Evolutionary conservation across 2,113 vertebrate genomes (phyloP).

Genomic region (Lophotis ruficrista): DNA sequence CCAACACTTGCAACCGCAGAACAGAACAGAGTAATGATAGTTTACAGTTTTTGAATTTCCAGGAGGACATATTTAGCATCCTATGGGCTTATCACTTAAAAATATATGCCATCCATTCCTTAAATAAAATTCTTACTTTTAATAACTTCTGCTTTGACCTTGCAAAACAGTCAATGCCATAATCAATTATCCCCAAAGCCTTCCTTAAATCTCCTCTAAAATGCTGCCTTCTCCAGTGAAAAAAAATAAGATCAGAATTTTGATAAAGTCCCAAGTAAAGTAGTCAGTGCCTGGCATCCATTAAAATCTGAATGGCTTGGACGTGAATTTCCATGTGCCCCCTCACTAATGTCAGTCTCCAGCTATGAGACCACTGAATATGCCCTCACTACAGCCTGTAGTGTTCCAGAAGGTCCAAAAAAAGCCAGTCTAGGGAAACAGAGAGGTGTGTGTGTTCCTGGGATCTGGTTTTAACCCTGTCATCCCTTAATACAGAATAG

Average conservation of each 20-base stretch:
- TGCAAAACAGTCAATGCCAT: background rate
- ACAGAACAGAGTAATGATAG: slow-evolving; percentile 28
- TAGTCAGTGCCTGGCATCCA: background rate
- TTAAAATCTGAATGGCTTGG: background rate
- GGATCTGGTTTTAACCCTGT: background rate
- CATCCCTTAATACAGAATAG: background rate
- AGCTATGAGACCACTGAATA: background rate
- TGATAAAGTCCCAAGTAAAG: background rate
- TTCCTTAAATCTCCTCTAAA: background rate
- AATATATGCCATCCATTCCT: slow-evolving; percentile 35
- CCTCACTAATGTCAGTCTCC: background rate
- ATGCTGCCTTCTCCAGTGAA: background rate
- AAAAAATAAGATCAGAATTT: background rate
- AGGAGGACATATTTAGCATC: slow-evolving; percentile 52
- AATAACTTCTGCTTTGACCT: slow-evolving; percentile 54
- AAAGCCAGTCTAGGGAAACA: background rate
- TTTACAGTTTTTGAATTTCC: slow-evolving; percentile 57
- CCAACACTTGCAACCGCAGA: background rate
- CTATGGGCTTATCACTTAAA: slow-evolving; percentile 48
- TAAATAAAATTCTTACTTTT: slow-evolving; percentile 49
- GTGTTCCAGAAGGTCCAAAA: background rate
- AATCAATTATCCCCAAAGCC: background rate
- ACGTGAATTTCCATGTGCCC: background rate
- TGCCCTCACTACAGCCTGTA: background rate
- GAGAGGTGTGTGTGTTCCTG: background rate